Evolutionary conservation across 2,113 vertebrate species (phyloP).

Genomic region (Xenopus laevis): DNA sequence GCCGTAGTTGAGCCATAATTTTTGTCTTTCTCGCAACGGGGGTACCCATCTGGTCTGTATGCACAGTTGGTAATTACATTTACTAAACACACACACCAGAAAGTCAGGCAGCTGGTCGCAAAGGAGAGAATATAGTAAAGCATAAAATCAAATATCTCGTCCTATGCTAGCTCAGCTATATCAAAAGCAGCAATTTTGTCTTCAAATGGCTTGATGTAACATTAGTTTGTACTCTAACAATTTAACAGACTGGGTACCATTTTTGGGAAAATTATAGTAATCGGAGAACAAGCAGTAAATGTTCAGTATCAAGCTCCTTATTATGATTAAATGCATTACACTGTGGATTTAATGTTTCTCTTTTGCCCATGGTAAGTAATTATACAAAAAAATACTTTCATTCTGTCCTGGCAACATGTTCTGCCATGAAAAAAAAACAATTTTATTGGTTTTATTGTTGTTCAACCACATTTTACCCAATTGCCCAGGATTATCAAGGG

Average conservation of each 20-base stretch:
- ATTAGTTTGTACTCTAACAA: not conserved
- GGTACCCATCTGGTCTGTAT: conserved; percentile 25
- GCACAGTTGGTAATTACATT: conserved; percentile 22
- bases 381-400: no score
- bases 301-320: not conserved
- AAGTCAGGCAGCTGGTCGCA: conserved; percentile 26
- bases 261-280: conserved; percentile 22
- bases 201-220: not conserved
- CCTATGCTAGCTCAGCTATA: not conserved
- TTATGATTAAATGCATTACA: conserved; percentile 17
- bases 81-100: conserved; percentile 21
- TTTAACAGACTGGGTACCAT: not conserved
- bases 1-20: conserved; percentile 9
- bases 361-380: not conserved
- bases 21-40: conserved; percentile 11
- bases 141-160: conserved; percentile 33
- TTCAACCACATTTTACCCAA: no score
- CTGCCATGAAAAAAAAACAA: no score
- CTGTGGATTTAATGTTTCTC: not conserved
- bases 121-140: conserved; percentile 15
- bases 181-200: conserved; percentile 12
- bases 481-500: no score
- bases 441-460: no score
- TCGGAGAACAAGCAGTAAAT: conserved; percentile 1
- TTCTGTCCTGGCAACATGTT: no score